Conservation (phyloP, 2,888 invertebrate species). For the Rhopalosiphum nymphaeae region DNA sequence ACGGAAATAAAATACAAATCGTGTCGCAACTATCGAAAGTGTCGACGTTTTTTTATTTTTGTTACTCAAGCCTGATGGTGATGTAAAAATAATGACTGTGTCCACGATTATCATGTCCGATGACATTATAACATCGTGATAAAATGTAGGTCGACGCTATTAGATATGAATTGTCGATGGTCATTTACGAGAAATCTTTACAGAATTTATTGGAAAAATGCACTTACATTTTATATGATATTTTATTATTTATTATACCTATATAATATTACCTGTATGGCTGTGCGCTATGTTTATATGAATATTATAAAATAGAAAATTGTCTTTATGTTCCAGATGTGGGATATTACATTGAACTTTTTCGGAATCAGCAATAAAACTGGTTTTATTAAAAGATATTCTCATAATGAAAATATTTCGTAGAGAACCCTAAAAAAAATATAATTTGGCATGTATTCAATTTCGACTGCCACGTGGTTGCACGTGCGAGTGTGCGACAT, state of each 20-base stretch:
- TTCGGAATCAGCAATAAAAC: conserved; percentile 14
- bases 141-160: neutral
- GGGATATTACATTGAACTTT: neutral
- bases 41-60: neutral
- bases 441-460: conserved; percentile 35
- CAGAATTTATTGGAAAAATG: neutral
- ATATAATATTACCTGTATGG: neutral
- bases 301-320: neutral
- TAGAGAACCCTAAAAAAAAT: neutral
- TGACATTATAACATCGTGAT: conserved; percentile 9
- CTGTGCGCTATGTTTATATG: neutral
- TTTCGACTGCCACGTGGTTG: neutral
- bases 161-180: neutral
- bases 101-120: conserved; percentile 9
- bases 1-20: neutral
- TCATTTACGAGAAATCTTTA: neutral
- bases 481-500: neutral
- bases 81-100: conserved; percentile 34
- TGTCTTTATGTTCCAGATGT: neutral
- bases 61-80: neutral
- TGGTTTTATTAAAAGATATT: conserved; percentile 8
- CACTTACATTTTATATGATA: neutral
- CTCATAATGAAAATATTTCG: conserved; percentile 4
- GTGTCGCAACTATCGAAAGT: conserved; percentile 17
- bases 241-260: neutral